Base-by-base conservation (phyloP, 2,113 vertebrate species). In the Pontoporia blainvillei region DNA sequence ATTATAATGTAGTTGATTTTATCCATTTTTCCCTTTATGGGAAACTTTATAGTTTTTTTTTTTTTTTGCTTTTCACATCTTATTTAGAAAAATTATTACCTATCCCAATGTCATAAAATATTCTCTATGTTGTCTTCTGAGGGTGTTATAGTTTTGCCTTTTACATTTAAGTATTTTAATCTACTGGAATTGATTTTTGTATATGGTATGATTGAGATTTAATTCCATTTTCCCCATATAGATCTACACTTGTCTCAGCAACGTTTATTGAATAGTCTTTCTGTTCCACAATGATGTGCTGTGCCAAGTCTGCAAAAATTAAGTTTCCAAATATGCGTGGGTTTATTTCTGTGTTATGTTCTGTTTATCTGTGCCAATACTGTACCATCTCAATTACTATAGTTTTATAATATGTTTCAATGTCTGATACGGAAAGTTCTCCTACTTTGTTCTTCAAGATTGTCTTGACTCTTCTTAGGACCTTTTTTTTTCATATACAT, bases 81-180 rank as follows among this genome's bases (percentile, higher is more conserved):
- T 88, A 49, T 86, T 91, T 91, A 76, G 59, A 86, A 95, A 93
- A 88, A 73, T 66, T 64, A 79, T 69, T 81, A 29, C 83, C 79
- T 79, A 88, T 34, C 13, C 49, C 23, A 76, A 13, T 61, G 29
- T 86, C 52, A 91, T 79, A 72, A 83, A 73, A 41, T 39, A 87
- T 27, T 69, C 75, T 89, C 21, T 61, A n/a, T 62, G 31, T 81
- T 96, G 71, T 67, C 76, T 93, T 84, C 59, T 84, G 78, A 83
- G 64, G 59, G 78, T 92, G 25, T 90, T 91, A 59, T 44, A 44
- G 27, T 88, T 86, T 94, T 86, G 34, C 15, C 52, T 91, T 82
- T 93, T 85, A 75, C 52, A 44, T 88, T 62, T 71, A 64, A 91
- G 36, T 49, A 75, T 93, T 88, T 90, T 72, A 91, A 88, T 88